Conservation (phyloP, 2,113 vertebrate species). For the Canis aureus region DNA sequence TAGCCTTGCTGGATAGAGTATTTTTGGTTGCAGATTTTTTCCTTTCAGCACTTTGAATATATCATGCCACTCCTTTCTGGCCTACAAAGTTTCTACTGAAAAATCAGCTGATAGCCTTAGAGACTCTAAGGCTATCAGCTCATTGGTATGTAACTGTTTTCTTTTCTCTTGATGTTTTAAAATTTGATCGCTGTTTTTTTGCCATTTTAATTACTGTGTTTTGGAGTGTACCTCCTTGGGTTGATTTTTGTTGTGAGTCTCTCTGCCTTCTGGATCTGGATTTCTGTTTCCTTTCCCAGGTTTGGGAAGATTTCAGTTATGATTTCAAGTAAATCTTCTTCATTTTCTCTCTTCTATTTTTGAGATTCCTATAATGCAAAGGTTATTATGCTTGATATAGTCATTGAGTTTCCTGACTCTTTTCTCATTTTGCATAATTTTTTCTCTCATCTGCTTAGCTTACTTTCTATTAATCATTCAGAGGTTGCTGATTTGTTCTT, state of each 20-base stretch:
- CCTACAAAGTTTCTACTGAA: not conserved
- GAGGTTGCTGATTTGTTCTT: not conserved
- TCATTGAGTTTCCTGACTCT: not conserved
- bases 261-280: not conserved
- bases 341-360: not conserved
- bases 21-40: not conserved
- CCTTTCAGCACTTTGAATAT: not conserved
- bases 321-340: not conserved
- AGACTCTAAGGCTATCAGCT: not conserved
- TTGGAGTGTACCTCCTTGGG: not conserved
- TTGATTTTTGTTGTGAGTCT: not conserved
- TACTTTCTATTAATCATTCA: not conserved
- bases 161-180: not conserved
- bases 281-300: not conserved
- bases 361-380: not conserved
- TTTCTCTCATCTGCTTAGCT: not conserved
- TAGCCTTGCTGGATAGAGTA: not conserved
- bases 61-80: not conserved
- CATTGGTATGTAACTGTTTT: not conserved
- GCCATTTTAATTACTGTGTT: not conserved
- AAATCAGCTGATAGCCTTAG: not conserved
- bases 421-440: not conserved
- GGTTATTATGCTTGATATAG: not conserved
- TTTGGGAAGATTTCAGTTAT: not conserved
- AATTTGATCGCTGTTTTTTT: not conserved